These are phyloP conservation scores for Arctopsyche grandis DNA, from an alignment of 1,140 invertebrate genomes.

Conservation along the genomic window DNA sequence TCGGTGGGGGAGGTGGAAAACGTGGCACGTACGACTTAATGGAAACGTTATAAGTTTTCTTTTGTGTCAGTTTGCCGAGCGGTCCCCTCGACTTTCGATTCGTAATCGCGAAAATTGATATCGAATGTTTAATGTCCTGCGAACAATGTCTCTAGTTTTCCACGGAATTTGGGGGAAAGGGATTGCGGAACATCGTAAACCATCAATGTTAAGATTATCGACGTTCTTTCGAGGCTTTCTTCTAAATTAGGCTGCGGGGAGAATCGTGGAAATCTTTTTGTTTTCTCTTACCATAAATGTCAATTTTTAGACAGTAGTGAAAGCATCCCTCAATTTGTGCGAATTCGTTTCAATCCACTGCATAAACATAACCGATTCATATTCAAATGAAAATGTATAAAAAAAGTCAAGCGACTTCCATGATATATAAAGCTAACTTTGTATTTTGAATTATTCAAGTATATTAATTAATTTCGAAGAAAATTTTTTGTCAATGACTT, in stretches of 20 bases:
- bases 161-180: background rate
- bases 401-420: too few relatives aligned
- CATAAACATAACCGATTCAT: too few relatives aligned
- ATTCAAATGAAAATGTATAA: too few relatives aligned
- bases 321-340: too few relatives aligned
- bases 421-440: too few relatives aligned
- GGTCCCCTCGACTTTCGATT: conserved; percentile 18
- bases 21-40: background rate
- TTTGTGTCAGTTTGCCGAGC: conserved; percentile 19
- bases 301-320: too few relatives aligned
- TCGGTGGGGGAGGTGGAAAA: background rate
- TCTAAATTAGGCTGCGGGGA: background rate
- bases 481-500: too few relatives aligned
- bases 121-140: conserved; percentile 25
- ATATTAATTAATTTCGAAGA: too few relatives aligned
- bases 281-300: too few relatives aligned
- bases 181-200: background rate
- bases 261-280: background rate
- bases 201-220: conserved; percentile 2
- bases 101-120: conserved; percentile 22
- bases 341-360: too few relatives aligned
- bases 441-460: too few relatives aligned
- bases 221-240: background rate
- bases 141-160: background rate
- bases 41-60: conserved; percentile 39